Conservation (phyloP, 2,113 vertebrate genomes). For the Zosterops pallidus region DNA sequence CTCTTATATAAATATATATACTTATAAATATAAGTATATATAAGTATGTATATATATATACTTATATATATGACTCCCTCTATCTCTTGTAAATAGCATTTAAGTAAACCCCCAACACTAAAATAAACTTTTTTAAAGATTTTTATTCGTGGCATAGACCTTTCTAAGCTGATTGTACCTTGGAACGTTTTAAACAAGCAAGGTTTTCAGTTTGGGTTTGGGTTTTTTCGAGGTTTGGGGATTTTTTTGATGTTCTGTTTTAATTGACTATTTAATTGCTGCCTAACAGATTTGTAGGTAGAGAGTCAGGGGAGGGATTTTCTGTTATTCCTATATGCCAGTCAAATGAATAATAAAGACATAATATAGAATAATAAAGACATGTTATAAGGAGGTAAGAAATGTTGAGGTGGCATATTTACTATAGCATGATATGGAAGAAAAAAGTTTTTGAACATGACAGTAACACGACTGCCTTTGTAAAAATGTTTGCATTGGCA, state of each 20-base stretch:
- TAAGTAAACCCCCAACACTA: not conserved
- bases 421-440: not conserved
- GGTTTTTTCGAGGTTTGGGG: fast-evolving
- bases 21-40: no score
- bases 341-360: not conserved
- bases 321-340: not conserved
- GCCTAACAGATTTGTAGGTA: not conserved
- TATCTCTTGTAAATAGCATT: not conserved
- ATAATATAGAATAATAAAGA: not conserved
- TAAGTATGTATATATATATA: no score
- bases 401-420: not conserved
- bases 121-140: not conserved
- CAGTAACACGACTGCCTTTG: not conserved
- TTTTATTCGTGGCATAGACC: not conserved
- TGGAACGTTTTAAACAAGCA: not conserved
- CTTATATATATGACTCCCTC: not conserved
- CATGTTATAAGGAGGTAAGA: not conserved
- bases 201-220: not conserved
- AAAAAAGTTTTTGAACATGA: not conserved
- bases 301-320: not conserved
- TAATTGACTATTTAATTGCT: not conserved
- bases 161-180: not conserved
- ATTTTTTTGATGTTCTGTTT: not conserved
- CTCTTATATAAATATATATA: no score
- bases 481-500: constrained; percentile 16